Evolutionary conservation across 2,113 vertebrate genomes (phyloP).

Genomic region (Macrotus californicus): DNA sequence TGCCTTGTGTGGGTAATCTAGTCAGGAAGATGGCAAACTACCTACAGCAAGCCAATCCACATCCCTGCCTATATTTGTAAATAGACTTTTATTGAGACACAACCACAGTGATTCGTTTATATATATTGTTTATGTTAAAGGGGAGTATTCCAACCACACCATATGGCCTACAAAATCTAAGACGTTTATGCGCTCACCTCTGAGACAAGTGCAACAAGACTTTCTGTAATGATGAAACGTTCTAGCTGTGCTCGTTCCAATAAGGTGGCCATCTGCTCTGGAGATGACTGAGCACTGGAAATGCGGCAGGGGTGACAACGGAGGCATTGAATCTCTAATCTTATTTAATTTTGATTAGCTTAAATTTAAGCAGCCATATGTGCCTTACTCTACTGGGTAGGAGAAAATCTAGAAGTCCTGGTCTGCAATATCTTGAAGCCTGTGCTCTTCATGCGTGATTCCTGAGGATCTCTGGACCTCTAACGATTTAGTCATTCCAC

Average conservation of each 20-base stretch:
- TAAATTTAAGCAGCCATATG: background rate
- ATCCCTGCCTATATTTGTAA: background rate
- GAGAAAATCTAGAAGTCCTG: background rate
- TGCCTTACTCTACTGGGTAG: background rate
- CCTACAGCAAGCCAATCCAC: background rate
- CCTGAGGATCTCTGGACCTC: background rate
- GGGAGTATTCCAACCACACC: background rate
- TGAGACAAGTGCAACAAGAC: background rate
- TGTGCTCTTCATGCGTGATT: background rate
- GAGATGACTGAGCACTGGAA: background rate
- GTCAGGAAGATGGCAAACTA: background rate
- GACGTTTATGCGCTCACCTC: background rate
- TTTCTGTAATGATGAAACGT: background rate
- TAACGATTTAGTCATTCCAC: background rate
- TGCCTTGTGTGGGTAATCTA: background rate
- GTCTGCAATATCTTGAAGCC: background rate
- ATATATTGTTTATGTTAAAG: background rate
- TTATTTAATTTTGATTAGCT: background rate
- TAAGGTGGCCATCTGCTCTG: background rate
- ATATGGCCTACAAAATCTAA: background rate
- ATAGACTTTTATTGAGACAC: background rate
- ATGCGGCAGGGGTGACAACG: background rate
- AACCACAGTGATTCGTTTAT: background rate
- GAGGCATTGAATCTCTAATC: background rate
- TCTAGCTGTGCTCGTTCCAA: background rate